Conservation (phyloP, 2,113 vertebrate species). For the Dipodomys merriami region DNA sequence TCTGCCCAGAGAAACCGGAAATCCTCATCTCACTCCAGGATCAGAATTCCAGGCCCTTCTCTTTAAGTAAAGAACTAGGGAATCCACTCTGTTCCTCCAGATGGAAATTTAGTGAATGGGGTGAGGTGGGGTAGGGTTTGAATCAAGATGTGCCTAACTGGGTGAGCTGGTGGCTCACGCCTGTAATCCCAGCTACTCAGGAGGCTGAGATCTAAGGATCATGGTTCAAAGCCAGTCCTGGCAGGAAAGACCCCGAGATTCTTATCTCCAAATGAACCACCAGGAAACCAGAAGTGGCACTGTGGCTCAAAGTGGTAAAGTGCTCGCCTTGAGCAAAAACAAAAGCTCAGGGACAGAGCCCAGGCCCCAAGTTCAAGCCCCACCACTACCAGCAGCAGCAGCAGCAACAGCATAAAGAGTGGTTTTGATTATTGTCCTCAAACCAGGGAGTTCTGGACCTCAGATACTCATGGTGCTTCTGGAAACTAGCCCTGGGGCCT, state of each 20-base stretch:
- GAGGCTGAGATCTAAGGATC: too few species aligned
- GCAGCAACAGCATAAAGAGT: too few species aligned
- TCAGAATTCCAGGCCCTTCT: neutral
- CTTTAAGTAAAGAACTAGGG: neutral
- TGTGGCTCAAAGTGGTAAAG: too few species aligned
- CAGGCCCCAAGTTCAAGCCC: too few species aligned
- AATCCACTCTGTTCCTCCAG: neutral
- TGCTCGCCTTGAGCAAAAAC: too few species aligned
- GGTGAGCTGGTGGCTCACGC: too few species aligned
- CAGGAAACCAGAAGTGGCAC: too few species aligned
- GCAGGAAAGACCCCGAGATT: too few species aligned
- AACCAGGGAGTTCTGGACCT: neutral
- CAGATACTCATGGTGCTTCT: neutral
- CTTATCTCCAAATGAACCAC: too few species aligned
- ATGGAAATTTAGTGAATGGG: constrained; percentile 12
- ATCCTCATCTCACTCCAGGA: neutral
- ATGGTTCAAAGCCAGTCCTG: too few species aligned
- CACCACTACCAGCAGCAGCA: neutral
- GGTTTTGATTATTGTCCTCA: neutral
- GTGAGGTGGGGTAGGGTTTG: neutral
- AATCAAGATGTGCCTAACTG: neutral
- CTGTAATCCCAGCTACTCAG: too few species aligned
- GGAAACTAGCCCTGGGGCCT: neutral
- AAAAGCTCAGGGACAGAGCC: too few species aligned
- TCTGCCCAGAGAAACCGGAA: neutral